Evolutionary conservation across 1,140 invertebrate genomes (phyloP).

Genomic region (Theocolax elegans): DNA sequence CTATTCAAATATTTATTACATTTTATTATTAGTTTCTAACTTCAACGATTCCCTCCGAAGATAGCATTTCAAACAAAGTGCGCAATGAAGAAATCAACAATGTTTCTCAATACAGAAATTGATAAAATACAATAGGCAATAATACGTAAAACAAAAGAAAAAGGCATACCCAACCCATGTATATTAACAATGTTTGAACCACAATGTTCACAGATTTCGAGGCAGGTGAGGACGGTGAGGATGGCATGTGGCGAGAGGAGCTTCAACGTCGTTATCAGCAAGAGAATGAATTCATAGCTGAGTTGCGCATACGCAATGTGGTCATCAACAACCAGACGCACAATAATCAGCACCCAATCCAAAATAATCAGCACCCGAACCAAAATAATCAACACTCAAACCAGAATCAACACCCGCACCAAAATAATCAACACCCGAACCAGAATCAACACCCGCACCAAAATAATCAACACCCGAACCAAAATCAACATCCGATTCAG

Average conservation of each 20-base stretch:
- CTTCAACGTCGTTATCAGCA: constrained; percentile 73
- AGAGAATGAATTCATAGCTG: constrained; percentile 74
- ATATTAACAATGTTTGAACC: too few relatives aligned
- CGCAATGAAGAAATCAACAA: too few relatives aligned
- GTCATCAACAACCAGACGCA: constrained; percentile 32
- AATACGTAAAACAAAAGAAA: too few relatives aligned
- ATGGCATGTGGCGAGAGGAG: constrained; percentile 75
- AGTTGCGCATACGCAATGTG: constrained; percentile 70
- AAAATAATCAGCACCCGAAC: constrained; percentile 46
- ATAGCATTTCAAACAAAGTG: too few relatives aligned
- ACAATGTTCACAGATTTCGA: constrained; percentile 60
- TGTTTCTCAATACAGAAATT: too few relatives aligned
- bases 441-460: neutral
- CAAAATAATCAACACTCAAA: neutral
- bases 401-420: neutral
- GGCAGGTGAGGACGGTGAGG: constrained; percentile 69
- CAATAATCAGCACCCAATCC: constrained; percentile 6
- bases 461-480: constrained; percentile 2
- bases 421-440: neutral
- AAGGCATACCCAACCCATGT: too few relatives aligned
- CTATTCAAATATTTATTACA: too few relatives aligned
- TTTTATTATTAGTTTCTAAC: too few relatives aligned
- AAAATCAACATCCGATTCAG: neutral
- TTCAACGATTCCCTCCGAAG: too few relatives aligned
- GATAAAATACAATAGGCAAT: too few relatives aligned